phyloP scores from a whole-genome alignment of 1,140 invertebrate species.

The Acromyrmex heyeri region DNA sequence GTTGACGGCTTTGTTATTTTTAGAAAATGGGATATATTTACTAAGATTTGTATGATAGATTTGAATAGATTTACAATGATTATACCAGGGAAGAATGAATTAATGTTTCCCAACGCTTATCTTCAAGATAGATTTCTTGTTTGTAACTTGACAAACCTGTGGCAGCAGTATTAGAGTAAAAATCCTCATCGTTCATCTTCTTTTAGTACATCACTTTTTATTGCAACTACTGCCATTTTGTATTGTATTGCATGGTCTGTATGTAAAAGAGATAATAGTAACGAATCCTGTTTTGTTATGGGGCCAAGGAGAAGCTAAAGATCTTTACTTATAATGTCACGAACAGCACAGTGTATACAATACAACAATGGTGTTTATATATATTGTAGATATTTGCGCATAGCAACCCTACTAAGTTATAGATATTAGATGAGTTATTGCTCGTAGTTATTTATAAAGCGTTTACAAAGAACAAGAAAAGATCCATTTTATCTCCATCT shows the following conservation, averaged over 20 bases:
- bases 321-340: conserved; percentile 1
- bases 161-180: conserved; percentile 85
- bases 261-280: conserved; percentile 28
- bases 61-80: conserved; percentile 12
- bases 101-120: conserved; percentile 22
- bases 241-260: conserved; percentile 72
- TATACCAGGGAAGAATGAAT: background rate
- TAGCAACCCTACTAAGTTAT: conserved; percentile 82
- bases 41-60: background rate
- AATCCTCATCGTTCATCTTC: conserved; percentile 80
- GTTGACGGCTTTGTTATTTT: background rate
- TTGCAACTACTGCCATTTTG: conserved; percentile 82
- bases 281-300: conserved; percentile 17
- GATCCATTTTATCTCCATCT: conserved; percentile 42
- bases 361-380: conserved; percentile 81
- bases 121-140: conserved; percentile 59
- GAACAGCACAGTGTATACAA: conserved; percentile 66
- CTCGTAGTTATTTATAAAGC: conserved; percentile 80
- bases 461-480: conserved; percentile 59
- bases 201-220: conserved; percentile 77
- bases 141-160: conserved; percentile 75
- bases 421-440: conserved; percentile 73
- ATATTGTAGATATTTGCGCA: conserved; percentile 83
- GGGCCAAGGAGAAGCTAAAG: background rate
- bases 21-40: background rate